Percentiles rank a stretch among this genome's conserved stretches.
Conservation (phyloP, 2,113 vertebrate species). For the Pycnonotus jocosus region DNA sequence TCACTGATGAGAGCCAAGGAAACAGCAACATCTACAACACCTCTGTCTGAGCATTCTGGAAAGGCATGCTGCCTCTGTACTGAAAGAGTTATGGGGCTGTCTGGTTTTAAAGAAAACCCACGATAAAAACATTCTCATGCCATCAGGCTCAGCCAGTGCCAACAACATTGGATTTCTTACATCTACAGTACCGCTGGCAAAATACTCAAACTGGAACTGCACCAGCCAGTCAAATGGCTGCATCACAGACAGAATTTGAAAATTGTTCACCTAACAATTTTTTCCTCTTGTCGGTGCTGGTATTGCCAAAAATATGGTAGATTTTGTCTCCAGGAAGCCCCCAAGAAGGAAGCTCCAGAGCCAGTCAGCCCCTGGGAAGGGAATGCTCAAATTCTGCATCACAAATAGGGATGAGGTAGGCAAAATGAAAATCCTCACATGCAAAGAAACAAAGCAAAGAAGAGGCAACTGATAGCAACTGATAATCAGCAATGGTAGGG, state of each 20-base stretch:
- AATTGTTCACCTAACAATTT: neutral
- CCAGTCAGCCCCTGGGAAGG: neutral
- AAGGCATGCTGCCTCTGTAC: neutral
- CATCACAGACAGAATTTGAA: neutral
- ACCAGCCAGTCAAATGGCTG: neutral
- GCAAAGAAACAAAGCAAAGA: neutral
- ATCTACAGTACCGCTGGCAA: neutral
- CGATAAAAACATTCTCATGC: accelerated
- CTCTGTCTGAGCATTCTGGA: neutral
- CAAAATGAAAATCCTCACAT: neutral
- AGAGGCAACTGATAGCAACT: neutral
- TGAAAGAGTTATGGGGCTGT: neutral
- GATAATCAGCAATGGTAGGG: neutral
- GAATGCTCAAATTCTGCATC: neutral
- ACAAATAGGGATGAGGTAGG: neutral
- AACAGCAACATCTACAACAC: neutral
- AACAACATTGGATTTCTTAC: neutral
- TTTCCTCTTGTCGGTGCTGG: neutral
- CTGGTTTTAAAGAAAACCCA: neutral
- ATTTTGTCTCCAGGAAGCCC: neutral
- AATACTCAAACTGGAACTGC: neutral
- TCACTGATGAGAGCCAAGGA: neutral
- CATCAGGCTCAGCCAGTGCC: neutral
- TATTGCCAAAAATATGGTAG: neutral
- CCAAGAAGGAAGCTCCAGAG: neutral